Percentiles rank a stretch among this genome's conserved stretches.
Evolutionary conservation across 2,113 vertebrate species (phyloP).

Genomic region (Eira barbara): DNA sequence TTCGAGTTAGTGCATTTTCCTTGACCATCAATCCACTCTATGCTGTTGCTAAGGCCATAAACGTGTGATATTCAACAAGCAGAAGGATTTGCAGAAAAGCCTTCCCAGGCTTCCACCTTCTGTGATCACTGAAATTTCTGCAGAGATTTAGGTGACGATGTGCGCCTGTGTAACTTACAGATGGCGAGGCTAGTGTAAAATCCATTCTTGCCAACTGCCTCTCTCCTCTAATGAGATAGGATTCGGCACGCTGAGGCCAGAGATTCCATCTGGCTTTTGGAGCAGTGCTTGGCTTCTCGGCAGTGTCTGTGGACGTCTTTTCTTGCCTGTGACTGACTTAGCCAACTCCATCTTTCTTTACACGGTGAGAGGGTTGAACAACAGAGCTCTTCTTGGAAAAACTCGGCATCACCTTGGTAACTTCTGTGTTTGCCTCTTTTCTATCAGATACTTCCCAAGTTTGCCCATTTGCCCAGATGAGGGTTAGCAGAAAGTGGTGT

Average conservation of each 20-base stretch:
- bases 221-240: background rate
- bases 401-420: background rate
- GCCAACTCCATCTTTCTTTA: background rate
- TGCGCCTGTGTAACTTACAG: background rate
- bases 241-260: background rate
- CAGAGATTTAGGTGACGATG: background rate
- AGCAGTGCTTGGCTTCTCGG: background rate
- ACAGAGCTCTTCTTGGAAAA: background rate
- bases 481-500: background rate
- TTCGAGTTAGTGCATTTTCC: background rate
- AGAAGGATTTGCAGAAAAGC: background rate
- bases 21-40: background rate
- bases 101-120: background rate
- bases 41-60: background rate
- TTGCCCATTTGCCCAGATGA: background rate
- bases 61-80: background rate
- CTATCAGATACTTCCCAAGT: background rate
- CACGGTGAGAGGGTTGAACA: background rate
- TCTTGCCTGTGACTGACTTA: background rate
- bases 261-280: background rate
- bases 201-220: background rate
- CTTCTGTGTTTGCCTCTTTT: background rate
- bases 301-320: background rate
- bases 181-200: background rate
- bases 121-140: background rate